Evolutionary conservation across 2,113 vertebrate genomes (phyloP).

Genomic region (Dermatemys mawii): DNA sequence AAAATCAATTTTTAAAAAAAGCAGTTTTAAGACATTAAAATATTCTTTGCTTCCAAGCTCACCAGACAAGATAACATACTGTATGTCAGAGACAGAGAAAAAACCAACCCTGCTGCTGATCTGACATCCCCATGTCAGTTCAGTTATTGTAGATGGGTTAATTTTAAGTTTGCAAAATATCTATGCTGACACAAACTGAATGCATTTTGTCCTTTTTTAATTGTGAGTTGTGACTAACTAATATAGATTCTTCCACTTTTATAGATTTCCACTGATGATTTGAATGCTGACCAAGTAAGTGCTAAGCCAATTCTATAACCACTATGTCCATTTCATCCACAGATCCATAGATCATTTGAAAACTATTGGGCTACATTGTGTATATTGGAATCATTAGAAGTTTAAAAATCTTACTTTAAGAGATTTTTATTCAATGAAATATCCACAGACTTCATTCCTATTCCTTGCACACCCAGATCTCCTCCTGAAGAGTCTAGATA

Average conservation of each 20-base stretch:
- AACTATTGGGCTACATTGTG: not conserved
- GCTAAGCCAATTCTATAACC: not conserved
- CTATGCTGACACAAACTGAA: not conserved
- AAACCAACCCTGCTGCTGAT: constrained; percentile 47
- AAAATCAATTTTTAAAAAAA: constrained; percentile 31
- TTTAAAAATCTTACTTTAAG: not conserved
- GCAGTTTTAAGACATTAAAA: not conserved
- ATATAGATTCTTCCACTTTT: not conserved
- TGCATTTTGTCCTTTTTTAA: not conserved
- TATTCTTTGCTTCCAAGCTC: constrained; percentile 10
- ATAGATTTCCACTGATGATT: not conserved
- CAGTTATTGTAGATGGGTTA: not conserved
- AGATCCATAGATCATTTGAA: not conserved
- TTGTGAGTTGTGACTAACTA: not conserved
- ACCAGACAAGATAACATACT: constrained; percentile 31
- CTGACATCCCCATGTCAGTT: constrained; percentile 17
- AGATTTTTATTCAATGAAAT: not conserved
- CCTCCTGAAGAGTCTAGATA: not conserved
- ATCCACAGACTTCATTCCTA: not conserved
- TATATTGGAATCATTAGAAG: not conserved
- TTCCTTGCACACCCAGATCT: not conserved
- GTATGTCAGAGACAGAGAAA: constrained; percentile 19
- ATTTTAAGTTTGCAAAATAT: not conserved
- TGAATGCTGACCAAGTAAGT: not conserved
- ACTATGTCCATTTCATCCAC: not conserved